phyloP scores from a whole-genome alignment of 2,113 vertebrate genomes.

The Peromyscus californicus region DNA sequence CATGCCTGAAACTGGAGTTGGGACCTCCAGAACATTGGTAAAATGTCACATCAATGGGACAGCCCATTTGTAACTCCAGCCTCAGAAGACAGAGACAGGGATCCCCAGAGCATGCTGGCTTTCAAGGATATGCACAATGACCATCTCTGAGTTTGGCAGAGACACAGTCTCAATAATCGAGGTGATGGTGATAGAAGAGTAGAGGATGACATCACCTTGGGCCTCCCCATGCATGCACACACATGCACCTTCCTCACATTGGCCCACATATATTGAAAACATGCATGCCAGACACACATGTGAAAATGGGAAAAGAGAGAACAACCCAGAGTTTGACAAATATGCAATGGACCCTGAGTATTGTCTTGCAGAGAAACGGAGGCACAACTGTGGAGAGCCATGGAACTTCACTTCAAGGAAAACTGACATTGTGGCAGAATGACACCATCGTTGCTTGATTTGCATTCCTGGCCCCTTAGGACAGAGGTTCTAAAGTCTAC shows the following conservation, averaged over 20 bases:
- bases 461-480: not conserved
- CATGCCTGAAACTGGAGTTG: not conserved
- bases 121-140: not conserved
- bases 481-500: slow-evolving; percentile 1
- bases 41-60: not conserved
- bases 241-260: not conserved
- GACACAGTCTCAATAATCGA: not conserved
- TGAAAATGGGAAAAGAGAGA: not conserved
- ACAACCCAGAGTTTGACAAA: not conserved
- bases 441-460: not conserved
- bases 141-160: not conserved
- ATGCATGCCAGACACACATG: not conserved
- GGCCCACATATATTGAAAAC: not conserved
- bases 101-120: not conserved
- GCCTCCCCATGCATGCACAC: not conserved
- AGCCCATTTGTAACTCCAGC: not conserved
- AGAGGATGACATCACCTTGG: not conserved
- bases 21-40: not conserved
- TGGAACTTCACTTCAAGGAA: not conserved
- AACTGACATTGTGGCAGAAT: not conserved
- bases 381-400: not conserved
- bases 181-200: not conserved
- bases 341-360: not conserved
- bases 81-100: not conserved
- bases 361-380: not conserved